phyloP scores from a whole-genome alignment of 2,888 invertebrate genomes.

The Meandrusa payeni region DNA sequence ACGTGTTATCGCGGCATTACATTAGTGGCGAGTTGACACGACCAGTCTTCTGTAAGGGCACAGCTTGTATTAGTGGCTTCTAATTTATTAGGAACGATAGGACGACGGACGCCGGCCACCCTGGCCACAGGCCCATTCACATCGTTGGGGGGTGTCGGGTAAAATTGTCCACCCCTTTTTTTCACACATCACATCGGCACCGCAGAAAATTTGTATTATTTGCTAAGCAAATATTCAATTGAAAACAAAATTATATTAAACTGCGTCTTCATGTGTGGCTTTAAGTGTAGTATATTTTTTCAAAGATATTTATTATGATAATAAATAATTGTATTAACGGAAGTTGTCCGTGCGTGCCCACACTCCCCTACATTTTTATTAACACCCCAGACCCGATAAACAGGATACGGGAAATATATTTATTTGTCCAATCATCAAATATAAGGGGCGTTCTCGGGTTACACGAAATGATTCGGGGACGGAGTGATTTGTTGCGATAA shows the following conservation, averaged over 20 bases:
- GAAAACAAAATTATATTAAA: too few species aligned
- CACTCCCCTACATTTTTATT: constrained; percentile 76
- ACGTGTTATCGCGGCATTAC: constrained; percentile 73
- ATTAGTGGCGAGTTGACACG: constrained; percentile 75
- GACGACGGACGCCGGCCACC: constrained; percentile 78
- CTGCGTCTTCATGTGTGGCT: too few species aligned
- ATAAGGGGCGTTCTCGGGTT: constrained; percentile 77
- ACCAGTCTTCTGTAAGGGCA: constrained; percentile 76
- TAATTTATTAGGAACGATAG: constrained; percentile 79
- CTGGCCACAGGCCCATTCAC: constrained; percentile 73
- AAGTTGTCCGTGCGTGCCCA: constrained; percentile 32
- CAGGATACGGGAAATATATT: constrained; percentile 80
- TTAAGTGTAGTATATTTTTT: too few species aligned
- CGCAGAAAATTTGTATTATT: too few species aligned
- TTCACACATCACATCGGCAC: not conserved
- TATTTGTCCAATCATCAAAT: constrained; percentile 80
- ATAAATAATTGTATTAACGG: too few species aligned
- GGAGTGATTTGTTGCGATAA: constrained; percentile 77
- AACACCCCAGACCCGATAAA: constrained; percentile 77
- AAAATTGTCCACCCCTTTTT: constrained; percentile 14
- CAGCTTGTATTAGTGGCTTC: constrained; percentile 76
- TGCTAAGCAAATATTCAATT: too few species aligned
- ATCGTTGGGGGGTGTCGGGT: constrained; percentile 48
- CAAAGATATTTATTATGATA: too few species aligned
- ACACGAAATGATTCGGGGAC: constrained; percentile 71